Base-by-base conservation (phyloP, 2,888 invertebrate genomes). In the Nudaria mundana region DNA sequence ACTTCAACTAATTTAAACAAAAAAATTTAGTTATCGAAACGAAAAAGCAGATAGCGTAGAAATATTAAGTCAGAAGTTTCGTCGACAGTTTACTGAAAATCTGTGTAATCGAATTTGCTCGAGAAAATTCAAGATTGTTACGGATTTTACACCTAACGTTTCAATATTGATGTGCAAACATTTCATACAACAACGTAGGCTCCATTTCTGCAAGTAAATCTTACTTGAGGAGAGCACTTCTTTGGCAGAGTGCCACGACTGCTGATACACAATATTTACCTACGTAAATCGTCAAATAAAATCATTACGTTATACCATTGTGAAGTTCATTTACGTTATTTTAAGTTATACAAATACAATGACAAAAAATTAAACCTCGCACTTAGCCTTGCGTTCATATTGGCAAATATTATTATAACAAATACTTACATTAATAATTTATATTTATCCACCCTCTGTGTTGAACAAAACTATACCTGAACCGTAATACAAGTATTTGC, bases 301-400 rank as follows among this genome's bases (percentile, higher is more conserved):
- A 31, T 24, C 45, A 25, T 31, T 12, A 12, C 6, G n/a, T 14
- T 7, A 30, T 11, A 23, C 5, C 5, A 26, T 4, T 14, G 8
- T 26, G 13, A 14, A 26, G 13, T 26, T 10, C 13, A 13, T 5
- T 7, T 13, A n/a, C 7, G n/a, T 18, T 5, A 12, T 31, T 13
- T 20, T 22, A 5, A 18, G n/a, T 6, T 14, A 10, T 2, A 22
- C 22, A 31, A 4, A 6, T 5, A 3, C 3, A 4, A 12, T 2
- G 10, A 14, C 13, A 31, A 30, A 38, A 55, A 42, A 55, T 47
- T 39, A 56, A 62, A 43, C 65, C 66, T 74, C 71, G 67, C 66
- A 56, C 50, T 49, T 64, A 59, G 57, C 56, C 51, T 45, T 41
- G 52, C 63, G 45, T 74, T 67, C 72, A 75, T 73, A 71, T 79